phyloP scores from a whole-genome alignment of 2,888 invertebrate species.

The Megastigmus dorsalis region DNA sequence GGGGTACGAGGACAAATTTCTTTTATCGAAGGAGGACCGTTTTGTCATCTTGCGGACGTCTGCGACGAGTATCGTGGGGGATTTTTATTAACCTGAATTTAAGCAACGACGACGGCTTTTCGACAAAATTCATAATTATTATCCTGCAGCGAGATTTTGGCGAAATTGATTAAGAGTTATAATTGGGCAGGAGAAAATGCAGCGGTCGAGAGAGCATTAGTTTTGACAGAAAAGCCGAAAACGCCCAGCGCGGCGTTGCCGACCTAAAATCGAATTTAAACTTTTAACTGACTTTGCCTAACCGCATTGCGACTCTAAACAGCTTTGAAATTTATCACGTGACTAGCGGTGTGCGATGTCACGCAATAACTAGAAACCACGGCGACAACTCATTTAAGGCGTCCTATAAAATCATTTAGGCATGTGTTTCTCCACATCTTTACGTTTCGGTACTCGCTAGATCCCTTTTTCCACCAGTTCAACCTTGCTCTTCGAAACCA shows the following conservation, averaged over 20 bases:
- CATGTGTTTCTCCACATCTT: too few relatives aligned
- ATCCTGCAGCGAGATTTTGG: too few relatives aligned
- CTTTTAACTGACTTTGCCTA: conserved; percentile 24
- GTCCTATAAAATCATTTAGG: background rate
- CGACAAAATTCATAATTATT: too few relatives aligned
- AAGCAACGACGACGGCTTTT: too few relatives aligned
- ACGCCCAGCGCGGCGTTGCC: background rate
- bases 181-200: background rate
- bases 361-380: background rate
- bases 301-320: conserved; percentile 41
- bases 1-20: conserved; percentile 16
- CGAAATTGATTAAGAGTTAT: too few relatives aligned
- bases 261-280: conserved; percentile 34
- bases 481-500: too few relatives aligned
- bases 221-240: conserved; percentile 14
- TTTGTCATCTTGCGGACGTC: too few relatives aligned
- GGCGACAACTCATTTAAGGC: conserved; percentile 4
- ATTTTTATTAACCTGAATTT: too few relatives aligned
- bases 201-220: background rate
- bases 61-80: too few relatives aligned
- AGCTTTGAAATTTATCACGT: conserved; percentile 40
- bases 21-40: background rate
- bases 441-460: too few relatives aligned
- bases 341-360: conserved; percentile 21
- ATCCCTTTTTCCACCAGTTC: too few relatives aligned